phyloP scores from a whole-genome alignment of 2,888 invertebrate genomes.

The Aromia moschata region DNA sequence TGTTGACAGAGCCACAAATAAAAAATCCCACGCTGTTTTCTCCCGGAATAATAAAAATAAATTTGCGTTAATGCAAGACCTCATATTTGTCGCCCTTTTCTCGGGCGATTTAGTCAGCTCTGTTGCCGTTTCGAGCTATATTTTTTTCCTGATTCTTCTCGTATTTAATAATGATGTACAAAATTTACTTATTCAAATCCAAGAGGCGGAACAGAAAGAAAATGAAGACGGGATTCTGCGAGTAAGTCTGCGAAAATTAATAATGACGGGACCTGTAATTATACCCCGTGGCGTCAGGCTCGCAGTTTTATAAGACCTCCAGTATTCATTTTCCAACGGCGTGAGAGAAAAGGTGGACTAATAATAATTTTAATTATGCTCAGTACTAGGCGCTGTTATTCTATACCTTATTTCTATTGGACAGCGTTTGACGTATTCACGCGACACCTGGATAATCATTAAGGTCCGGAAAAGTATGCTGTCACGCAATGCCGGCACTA shows the following conservation, averaged over 20 bases:
- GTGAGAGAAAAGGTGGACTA: not conserved
- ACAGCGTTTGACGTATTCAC: too few species aligned
- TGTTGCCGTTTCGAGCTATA: not conserved
- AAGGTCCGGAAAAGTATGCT: too few species aligned
- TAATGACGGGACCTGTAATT: slow-evolving; percentile 32
- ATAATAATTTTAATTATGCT: not conserved
- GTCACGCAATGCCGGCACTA: too few species aligned
- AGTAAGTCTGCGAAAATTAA: slow-evolving; percentile 27
- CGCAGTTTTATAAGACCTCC: slow-evolving; percentile 3
- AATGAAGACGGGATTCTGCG: slow-evolving; percentile 8
- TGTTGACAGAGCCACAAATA: not conserved
- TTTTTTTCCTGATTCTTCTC: slow-evolving; percentile 8
- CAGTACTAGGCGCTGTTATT: too few species aligned
- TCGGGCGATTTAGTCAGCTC: slow-evolving; percentile 1
- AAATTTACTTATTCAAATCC: slow-evolving; percentile 10
- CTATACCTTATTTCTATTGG: too few species aligned
- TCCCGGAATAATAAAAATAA: slow-evolving; percentile 3
- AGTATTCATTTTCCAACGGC: not conserved
- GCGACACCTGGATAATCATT: too few species aligned
- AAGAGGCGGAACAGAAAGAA: slow-evolving; percentile 2
- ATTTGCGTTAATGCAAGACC: not conserved
- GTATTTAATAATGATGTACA: slow-evolving; percentile 17
- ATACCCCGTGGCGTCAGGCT: slow-evolving; percentile 31
- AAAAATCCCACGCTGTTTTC: not conserved
- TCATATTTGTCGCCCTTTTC: slow-evolving; percentile 8